phyloP scores from a whole-genome alignment of 1,140 invertebrate species.

The Brachionus angularis region DNA sequence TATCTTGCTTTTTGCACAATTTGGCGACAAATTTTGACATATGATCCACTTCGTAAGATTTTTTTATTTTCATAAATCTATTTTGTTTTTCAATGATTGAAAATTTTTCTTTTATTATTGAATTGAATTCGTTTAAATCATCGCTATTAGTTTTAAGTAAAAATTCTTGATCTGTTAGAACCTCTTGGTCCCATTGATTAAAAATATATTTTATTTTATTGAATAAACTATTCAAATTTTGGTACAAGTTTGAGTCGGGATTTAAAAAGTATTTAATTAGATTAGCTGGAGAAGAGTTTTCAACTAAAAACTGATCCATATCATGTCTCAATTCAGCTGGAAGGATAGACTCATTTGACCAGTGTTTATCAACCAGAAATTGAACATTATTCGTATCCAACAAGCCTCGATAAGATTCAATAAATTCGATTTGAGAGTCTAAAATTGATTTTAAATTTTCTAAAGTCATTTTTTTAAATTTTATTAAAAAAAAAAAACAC shows the following conservation, averaged over 20 bases:
- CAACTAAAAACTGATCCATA: not conserved
- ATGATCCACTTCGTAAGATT: constrained; percentile 28
- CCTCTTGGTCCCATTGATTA: not conserved
- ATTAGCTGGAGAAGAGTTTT: not conserved
- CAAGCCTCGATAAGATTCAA: not conserved
- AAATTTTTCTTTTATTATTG: constrained; percentile 30
- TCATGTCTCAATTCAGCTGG: not conserved
- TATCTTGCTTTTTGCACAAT: not conserved
- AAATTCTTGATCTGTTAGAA: not conserved
- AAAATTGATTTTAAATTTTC: constrained; percentile 9
- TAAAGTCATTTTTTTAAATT: not conserved
- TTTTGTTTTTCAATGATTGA: constrained; percentile 30
- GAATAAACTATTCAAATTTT: not conserved
- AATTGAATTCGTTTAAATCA: constrained; percentile 15
- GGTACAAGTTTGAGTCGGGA: not conserved
- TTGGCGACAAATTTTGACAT: constrained; percentile 42
- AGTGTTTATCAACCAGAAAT: constrained; percentile 41
- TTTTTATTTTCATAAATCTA: constrained; percentile 38
- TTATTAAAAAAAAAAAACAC: no score
- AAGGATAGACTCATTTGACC: constrained; percentile 5
- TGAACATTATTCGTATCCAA: constrained; percentile 37
- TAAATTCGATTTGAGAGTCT: constrained; percentile 6
- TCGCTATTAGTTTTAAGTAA: not conserved
- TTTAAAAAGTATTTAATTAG: constrained; percentile 19
- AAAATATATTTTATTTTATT: not conserved